A percentile compares a stretch with the other conserved stretches of the same genome.
Conservation (phyloP, 2,797 vertebrate genomes). For the Pseudocheirus occidentalis region DNA sequence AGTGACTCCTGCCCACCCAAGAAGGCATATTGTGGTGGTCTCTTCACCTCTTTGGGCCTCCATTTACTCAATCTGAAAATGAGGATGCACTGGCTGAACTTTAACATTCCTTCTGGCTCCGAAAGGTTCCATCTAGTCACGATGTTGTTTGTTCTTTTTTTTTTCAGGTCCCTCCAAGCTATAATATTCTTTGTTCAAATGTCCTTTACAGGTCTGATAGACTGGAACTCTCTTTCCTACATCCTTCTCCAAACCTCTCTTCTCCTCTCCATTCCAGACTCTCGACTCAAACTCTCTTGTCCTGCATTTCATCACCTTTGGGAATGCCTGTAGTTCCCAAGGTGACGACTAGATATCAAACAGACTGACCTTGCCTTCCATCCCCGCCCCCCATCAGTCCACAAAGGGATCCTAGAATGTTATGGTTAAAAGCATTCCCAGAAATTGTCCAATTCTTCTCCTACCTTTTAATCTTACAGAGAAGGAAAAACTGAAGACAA, state of each 20-base stretch:
- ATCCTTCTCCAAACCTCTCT: not conserved
- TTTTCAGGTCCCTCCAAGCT: too few relatives aligned
- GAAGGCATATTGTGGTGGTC: not conserved
- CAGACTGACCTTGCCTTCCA: not conserved
- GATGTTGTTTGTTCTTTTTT: too few relatives aligned
- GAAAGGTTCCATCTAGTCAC: too few relatives aligned
- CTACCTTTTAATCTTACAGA: not conserved
- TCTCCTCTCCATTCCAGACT: not conserved
- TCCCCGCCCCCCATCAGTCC: too few relatives aligned
- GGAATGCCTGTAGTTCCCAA: not conserved
- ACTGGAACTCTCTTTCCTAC: not conserved
- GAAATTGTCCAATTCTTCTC: too few relatives aligned
- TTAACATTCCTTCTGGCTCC: not conserved
- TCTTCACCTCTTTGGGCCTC: not conserved
- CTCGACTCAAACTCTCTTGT: not conserved
- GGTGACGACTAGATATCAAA: not conserved
- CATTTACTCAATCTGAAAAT: not conserved
- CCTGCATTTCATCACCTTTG: not conserved
- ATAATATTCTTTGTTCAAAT: too few relatives aligned
- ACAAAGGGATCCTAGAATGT: not conserved
- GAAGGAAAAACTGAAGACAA: not conserved
- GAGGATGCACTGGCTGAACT: not conserved
- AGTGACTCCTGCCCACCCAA: not conserved
- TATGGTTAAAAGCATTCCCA: not conserved
- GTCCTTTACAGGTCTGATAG: too few relatives aligned